Percentiles rank a stretch among this genome's conserved stretches.
phyloP scores from a whole-genome alignment of 2,113 vertebrate genomes.

The Cnemophilus loriae region DNA sequence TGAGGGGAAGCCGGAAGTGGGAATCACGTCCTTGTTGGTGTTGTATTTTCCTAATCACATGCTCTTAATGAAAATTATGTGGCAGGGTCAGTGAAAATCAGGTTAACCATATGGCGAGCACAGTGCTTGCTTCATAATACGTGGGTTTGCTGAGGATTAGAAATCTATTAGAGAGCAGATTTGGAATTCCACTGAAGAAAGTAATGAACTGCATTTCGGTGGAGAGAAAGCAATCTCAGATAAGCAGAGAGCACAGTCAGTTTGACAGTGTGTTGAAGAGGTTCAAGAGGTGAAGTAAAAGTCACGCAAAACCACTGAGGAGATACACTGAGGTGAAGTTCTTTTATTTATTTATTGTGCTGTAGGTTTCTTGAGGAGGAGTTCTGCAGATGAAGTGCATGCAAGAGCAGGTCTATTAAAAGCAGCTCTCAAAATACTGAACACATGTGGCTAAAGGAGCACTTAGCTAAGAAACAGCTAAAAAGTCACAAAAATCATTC shows the following conservation, averaged over 20 bases:
- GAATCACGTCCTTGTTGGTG: not conserved
- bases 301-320: constrained; percentile 11
- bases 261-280: constrained; percentile 27
- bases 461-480: not conserved
- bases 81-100: constrained; percentile 40
- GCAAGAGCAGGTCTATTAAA: constrained; percentile 2
- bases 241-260: constrained; percentile 46
- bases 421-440: not conserved
- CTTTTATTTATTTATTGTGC: constrained; percentile 33
- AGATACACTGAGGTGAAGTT: not conserved
- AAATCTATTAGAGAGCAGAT: constrained; percentile 57
- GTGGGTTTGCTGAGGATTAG: constrained; percentile 43
- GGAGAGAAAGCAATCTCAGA: constrained; percentile 60
- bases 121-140: not conserved
- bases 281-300: constrained; percentile 45
- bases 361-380: not conserved
- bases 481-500: not conserved
- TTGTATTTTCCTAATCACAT: constrained; percentile 38
- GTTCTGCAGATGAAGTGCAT: not conserved
- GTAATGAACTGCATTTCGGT: constrained; percentile 58
- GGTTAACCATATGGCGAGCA: constrained; percentile 43
- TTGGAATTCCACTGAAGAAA: constrained; percentile 60
- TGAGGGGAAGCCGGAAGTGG: not conserved
- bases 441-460: not conserved
- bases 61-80: constrained; percentile 38